Evolutionary conservation across 2,888 invertebrate genomes (phyloP).

Genomic region (Alcis repandata): DNA sequence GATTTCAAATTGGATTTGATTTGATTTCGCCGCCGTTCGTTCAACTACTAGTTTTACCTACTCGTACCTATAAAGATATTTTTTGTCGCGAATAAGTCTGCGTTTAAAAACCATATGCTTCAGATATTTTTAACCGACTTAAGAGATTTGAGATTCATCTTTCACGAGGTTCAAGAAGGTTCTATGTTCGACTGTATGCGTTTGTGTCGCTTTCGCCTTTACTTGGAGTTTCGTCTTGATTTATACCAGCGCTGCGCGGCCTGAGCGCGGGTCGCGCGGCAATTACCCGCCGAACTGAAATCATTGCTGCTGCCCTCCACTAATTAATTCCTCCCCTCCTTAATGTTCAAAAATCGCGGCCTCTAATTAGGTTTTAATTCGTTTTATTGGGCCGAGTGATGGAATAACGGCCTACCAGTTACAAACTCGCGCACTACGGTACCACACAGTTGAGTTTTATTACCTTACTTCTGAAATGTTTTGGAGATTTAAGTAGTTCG

Average conservation of each 20-base stretch:
- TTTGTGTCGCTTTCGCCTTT: slow-evolving; percentile 42
- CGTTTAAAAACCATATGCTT: no score
- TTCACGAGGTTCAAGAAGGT: no score
- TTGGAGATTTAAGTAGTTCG: background rate
- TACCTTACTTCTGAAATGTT: slow-evolving; percentile 42
- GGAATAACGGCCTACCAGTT: slow-evolving; percentile 73
- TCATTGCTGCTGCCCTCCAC: slow-evolving; percentile 80
- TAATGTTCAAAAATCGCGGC: slow-evolving; percentile 86
- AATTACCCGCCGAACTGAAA: slow-evolving; percentile 82
- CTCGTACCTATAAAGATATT: no score
- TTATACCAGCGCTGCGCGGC: slow-evolving; percentile 55
- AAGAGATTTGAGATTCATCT: no score
- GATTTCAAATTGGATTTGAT: no score
- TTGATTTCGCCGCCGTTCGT: no score
- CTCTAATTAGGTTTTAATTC: slow-evolving; percentile 87
- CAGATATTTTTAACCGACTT: no score
- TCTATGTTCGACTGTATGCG: no score
- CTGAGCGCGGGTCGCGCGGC: slow-evolving; percentile 61
- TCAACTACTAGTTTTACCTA: no score
- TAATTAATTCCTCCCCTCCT: slow-evolving; percentile 85
- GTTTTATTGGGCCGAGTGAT: slow-evolving; percentile 82
- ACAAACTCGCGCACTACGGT: slow-evolving; percentile 51
- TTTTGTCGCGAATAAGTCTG: no score
- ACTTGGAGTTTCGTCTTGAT: slow-evolving; percentile 56
- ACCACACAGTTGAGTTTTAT: slow-evolving; percentile 49